Evolutionary conservation across 2,888 invertebrate species (phyloP), one percentile per base, ranked within the genome.

Genomic region (Drosophila prolongata): DNA sequence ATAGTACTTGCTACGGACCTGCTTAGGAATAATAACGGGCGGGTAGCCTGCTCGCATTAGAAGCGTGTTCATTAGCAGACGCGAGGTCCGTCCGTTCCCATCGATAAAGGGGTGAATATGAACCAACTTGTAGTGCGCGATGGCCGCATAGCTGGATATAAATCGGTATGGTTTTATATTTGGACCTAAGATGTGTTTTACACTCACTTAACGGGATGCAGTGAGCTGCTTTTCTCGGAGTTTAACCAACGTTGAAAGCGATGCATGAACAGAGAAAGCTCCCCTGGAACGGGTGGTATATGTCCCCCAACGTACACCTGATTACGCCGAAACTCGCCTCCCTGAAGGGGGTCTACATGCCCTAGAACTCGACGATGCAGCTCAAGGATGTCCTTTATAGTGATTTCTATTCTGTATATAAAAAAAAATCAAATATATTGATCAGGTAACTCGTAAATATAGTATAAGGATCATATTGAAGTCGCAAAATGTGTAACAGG

Each of bases 271-370:
- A 94, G 93, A 10, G 95, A 95, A 59, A 99, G 95, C 76, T 97
- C 95, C 0, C 95, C 95, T 0, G 99, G 97, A 0, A 96, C 95
- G 0, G 99, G 98, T 0, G 99, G 99, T 55, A 97, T 94, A 91
- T 98, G 98, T n/a, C 97, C 96, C 1, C 98, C 98, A 0, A 99
- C 98, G 93, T 96, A 99, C 8, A 99, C 98, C 90, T 98, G 98
- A 4, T 97, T 96, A 66, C 95, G 94, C 43, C 99, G 94, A 89
- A 98, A 96, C 60, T 95, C 94, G 1, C 99, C 99, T 1, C 98
- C 97, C 90, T 97, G 96, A 3, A 97, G 93, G 0, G 98, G 98
- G 92, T 99, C 98, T 0, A 98, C 98, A 92, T 97, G 98, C 0
- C 99, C 99, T 83, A 99, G 92, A 0, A 99, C 98, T 77, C 98